phyloP scores from a whole-genome alignment of 2,888 invertebrate genomes.

The Erebia epiphron region DNA sequence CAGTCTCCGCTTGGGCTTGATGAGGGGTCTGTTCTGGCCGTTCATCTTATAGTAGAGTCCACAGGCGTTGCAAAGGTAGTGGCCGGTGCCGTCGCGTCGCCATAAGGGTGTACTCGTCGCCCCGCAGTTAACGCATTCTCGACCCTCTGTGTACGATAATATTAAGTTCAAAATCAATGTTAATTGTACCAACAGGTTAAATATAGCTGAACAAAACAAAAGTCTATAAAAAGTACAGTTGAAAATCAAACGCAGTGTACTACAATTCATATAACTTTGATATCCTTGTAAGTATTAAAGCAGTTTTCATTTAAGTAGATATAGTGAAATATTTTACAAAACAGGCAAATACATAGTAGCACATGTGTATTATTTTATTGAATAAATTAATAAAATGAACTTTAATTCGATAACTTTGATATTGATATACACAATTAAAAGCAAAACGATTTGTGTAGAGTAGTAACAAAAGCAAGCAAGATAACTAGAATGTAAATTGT shows the following conservation, averaged over 20 bases:
- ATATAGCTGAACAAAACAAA: background rate
- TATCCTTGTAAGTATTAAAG: background rate
- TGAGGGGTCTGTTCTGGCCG: slow-evolving; percentile 98
- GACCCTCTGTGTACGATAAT: slow-evolving; percentile 87
- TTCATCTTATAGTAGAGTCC: slow-evolving; percentile 99
- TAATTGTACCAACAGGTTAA: background rate
- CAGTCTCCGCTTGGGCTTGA: slow-evolving; percentile 99
- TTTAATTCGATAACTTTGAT: background rate
- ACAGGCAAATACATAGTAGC: background rate
- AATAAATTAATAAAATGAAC: background rate
- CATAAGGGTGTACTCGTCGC: slow-evolving; percentile 98
- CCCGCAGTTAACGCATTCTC: slow-evolving; percentile 99
- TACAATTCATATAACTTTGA: background rate
- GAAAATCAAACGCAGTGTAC: background rate
- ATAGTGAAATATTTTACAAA: background rate
- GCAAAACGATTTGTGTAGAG: slow-evolving; percentile 2
- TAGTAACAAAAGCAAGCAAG: slow-evolving; percentile 7
- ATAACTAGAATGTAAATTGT: background rate
- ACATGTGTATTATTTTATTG: background rate
- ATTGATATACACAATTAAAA: background rate
- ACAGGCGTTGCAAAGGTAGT: slow-evolving; percentile 99
- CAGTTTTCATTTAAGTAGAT: background rate
- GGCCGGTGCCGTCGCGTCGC: slow-evolving; percentile 98
- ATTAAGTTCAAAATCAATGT: slow-evolving; percentile 3
- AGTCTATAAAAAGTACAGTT: slow-evolving; percentile 15